phyloP scores from a whole-genome alignment of 1,140 invertebrate species.

The Brachionus sp. region DNA sequence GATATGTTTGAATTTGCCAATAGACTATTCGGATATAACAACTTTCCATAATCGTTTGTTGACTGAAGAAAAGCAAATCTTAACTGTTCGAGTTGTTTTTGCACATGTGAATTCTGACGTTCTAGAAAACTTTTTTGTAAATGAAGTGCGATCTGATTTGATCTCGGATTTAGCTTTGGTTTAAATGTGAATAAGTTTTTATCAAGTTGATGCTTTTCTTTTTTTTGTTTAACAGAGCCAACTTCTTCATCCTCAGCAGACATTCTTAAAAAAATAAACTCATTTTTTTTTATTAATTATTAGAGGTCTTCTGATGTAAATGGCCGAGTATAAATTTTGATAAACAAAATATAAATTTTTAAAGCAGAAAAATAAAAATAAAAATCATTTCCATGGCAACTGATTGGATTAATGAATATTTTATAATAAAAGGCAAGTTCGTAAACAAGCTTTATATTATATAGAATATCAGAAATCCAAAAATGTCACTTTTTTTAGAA shows the following conservation, averaged over 20 bases:
- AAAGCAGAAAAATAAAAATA: neutral
- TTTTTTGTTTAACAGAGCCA: neutral
- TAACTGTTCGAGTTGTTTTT: neutral
- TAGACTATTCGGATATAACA: neutral
- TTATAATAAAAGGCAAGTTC: neutral
- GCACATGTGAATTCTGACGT: neutral
- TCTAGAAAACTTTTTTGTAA: neutral
- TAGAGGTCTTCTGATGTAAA: neutral
- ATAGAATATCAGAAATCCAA: neutral
- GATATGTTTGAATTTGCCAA: neutral
- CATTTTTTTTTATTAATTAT: neutral
- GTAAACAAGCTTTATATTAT: neutral
- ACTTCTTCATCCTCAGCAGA: neutral
- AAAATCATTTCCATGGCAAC: neutral
- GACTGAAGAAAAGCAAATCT: neutral
- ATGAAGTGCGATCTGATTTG: neutral
- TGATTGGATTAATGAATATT: neutral
- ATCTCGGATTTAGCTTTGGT: slow-evolving; percentile 1
- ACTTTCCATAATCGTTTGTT: slow-evolving; percentile 12
- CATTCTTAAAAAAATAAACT: neutral
- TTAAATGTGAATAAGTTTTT: neutral
- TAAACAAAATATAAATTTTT: neutral
- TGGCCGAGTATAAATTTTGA: neutral
- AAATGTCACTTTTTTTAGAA: neutral
- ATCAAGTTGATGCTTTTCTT: neutral